These are phyloP conservation scores for Tetramorium alpestre DNA, from an alignment of 1,140 invertebrate genomes.

Conservation along the genomic window DNA sequence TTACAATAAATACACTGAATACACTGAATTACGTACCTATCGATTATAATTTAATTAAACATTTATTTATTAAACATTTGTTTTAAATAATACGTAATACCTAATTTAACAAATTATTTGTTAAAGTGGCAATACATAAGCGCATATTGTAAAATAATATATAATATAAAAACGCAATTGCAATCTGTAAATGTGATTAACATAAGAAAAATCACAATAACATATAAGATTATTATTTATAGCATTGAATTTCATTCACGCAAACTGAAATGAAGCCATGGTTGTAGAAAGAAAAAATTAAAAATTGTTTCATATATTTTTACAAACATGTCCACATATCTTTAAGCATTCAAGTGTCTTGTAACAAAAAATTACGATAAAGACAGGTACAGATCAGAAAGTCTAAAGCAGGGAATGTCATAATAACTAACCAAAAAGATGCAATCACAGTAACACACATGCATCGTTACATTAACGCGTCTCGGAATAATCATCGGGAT, in stretches of 20 bases:
- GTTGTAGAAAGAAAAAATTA: not conserved
- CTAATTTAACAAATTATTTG: not conserved
- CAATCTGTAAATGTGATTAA: not conserved
- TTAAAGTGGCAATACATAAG: not conserved
- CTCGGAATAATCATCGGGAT: not conserved
- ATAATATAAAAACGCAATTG: slow-evolving; percentile 20
- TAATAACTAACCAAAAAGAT: not conserved
- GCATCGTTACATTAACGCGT: slow-evolving; percentile 17
- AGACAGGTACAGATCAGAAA: not conserved
- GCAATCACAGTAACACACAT: slow-evolving; percentile 6
- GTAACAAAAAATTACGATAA: not conserved
- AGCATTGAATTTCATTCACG: not conserved
- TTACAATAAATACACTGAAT: not conserved
- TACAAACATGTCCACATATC: not conserved
- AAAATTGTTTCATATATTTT: not conserved
- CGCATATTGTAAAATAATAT: not conserved
- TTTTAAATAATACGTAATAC: slow-evolving; percentile 18
- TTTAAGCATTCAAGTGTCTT: slow-evolving; percentile 15
- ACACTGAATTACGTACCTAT: not conserved
- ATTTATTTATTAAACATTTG: not conserved
- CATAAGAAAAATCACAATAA: not conserved
- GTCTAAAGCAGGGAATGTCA: not conserved
- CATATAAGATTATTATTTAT: slow-evolving; percentile 2
- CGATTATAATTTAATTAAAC: not conserved
- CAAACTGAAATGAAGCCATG: slow-evolving; percentile 16